Percentiles rank a stretch among this genome's conserved stretches.
phyloP scores from a whole-genome alignment of 2,888 invertebrate genomes.

The Trichacis sp. region DNA sequence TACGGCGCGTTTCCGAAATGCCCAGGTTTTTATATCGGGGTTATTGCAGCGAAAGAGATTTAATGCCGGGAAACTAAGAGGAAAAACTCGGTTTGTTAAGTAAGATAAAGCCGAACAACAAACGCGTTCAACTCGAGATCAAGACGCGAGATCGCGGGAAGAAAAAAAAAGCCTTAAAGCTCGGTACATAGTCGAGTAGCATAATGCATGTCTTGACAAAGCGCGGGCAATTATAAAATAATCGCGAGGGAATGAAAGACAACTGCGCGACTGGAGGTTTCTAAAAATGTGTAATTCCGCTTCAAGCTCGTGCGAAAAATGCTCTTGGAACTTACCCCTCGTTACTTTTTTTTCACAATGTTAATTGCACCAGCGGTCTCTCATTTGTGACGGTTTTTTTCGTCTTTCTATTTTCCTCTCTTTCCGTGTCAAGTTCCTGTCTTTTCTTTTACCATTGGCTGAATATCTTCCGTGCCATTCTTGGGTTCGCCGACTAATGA shows the following conservation, averaged over 20 bases:
- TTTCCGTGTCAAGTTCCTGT: background rate
- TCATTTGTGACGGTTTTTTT: constrained; percentile 5
- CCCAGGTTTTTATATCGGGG: constrained; percentile 25
- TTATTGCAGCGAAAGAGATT: constrained; percentile 25
- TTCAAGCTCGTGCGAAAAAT: background rate
- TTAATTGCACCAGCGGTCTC: background rate
- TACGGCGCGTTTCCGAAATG: constrained; percentile 33
- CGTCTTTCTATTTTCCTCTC: no score
- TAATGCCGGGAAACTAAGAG: constrained; percentile 6
- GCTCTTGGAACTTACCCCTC: background rate
- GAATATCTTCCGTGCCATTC: constrained; percentile 13
- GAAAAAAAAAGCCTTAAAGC: no score
- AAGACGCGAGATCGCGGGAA: no score
- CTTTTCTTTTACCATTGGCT: constrained; percentile 18
- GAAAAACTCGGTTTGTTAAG: background rate
- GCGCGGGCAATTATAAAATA: no score
- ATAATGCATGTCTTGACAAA: no score
- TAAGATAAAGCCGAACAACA: background rate
- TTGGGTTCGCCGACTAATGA: constrained; percentile 24
- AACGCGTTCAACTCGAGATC: background rate
- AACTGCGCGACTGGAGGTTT: no score
- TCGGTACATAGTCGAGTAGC: no score
- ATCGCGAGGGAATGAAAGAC: no score
- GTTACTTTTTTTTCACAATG: background rate
- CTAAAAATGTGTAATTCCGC: no score